phyloP scores from a whole-genome alignment of 2,888 invertebrate species.

The Philonicus albiceps region DNA sequence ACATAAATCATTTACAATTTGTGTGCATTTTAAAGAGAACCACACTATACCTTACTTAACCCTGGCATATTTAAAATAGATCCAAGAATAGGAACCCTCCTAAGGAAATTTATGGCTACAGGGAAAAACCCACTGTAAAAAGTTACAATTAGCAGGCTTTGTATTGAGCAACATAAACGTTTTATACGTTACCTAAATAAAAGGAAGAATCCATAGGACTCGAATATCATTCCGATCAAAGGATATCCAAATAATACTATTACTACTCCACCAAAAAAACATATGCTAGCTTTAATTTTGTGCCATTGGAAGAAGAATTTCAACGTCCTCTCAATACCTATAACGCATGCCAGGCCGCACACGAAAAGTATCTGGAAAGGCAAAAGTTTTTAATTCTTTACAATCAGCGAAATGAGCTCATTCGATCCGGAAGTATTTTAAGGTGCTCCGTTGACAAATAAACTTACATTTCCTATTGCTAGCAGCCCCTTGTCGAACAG shows the following conservation, averaged over 20 bases:
- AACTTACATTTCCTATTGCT: slow-evolving; percentile 98
- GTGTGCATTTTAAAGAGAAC: background rate
- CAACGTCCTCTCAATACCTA: slow-evolving; percentile 93
- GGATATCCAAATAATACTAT: slow-evolving; percentile 96
- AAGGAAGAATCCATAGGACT: slow-evolving; percentile 93
- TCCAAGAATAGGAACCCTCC: slow-evolving; percentile 91
- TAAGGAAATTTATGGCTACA: slow-evolving; percentile 92
- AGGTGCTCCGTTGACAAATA: background rate
- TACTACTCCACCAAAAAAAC: slow-evolving; percentile 92
- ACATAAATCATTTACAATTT: background rate
- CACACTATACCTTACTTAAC: slow-evolving; percentile 77
- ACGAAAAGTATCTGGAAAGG: slow-evolving; percentile 93
- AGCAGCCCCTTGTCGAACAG: slow-evolving; percentile 96
- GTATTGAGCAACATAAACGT: too few relatives aligned
- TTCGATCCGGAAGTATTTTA: background rate
- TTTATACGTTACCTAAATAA: slow-evolving; percentile 83
- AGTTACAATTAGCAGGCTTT: too few relatives aligned
- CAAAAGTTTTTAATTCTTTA: background rate
- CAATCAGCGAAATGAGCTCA: background rate
- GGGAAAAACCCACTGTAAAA: slow-evolving; percentile 93
- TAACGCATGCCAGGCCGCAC: slow-evolving; percentile 92
- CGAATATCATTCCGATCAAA: slow-evolving; percentile 93
- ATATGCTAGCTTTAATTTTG: slow-evolving; percentile 87
- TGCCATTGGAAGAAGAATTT: slow-evolving; percentile 98
- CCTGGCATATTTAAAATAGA: slow-evolving; percentile 88